Base-by-base conservation (phyloP, 2,797 vertebrate species). In the Molossus molossus region DNA sequence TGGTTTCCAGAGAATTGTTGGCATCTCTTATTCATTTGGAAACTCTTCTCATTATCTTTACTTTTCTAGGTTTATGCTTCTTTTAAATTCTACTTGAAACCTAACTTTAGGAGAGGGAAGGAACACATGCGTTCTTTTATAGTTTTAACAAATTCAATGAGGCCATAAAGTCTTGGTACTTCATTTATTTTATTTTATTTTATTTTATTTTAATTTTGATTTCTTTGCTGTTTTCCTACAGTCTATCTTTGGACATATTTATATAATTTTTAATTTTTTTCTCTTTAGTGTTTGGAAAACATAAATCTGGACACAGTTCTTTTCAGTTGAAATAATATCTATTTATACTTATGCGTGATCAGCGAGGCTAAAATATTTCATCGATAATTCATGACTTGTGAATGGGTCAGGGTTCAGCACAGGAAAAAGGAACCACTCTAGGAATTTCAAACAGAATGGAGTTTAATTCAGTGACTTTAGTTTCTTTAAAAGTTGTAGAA, bases 161-260 rank as follows among this genome's bases (percentile, higher is more conserved):
- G n/a, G 53, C 17, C 77, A 40, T 53, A 53, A 53, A 53, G 40
- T 58, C n/a, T 29, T 60, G 81, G 57, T 45, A 40, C 48, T 53
- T 87, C 21, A 67, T 45, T 48, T n/a, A 58, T 87, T 60, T 9
- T 13, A 37, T 48, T 45, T 87, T 58, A 53, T n/a, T 45, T 48
- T n/a, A 58, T 87, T 60, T 9, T 13, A 37, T 48, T 45, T 87
- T 58, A 53, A 53, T 14, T 53, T 77, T 58, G 20, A 58, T 53
- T 76, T 77, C n/a, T 55, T 83, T 25, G 48, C 82, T 50, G 40
- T 82, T n/a, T 79, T 73, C 18, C 53, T 18, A 50, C 37, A 69
- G 65, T 85, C 65, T 53, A 77, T 29, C 45, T 84, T 90, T 60
- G 69, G 72, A 60, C 62, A 83, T n/a, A 27, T 89, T 67, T 53